Base-by-base conservation (phyloP, 2,797 vertebrate species). In the Enteromius fasciolatus region DNA sequence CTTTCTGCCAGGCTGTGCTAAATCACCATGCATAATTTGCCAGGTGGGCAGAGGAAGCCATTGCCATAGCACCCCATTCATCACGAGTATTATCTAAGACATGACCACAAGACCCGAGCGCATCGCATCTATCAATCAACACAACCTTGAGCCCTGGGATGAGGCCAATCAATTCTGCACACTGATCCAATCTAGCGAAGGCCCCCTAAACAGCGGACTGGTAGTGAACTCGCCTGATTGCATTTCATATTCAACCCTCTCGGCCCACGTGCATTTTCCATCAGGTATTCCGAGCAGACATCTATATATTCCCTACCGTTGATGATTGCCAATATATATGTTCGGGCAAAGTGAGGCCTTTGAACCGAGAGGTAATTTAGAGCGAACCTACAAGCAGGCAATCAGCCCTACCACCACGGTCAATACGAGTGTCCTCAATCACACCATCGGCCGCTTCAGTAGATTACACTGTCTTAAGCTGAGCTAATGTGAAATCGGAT, bases 201-300 rank as follows among this genome's bases (percentile, higher is more conserved):
- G 82, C 85, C 80, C 59, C 83, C 83, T 81, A 85, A 89, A 83
- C 81, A 83, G 83, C 73, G 68, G 79, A 84, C 79, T 36, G 50
- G 52, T 69, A 80, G 66, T 63, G 87, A 88, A 83, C 28, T n/a
- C 69, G 64, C 76, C 85, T 90, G 92, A 91, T 91, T 90, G 89
- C 87, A 92, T 91, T 90, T 88, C 84, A 82, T 89, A 90, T 90
- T 89, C 86, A 87, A 33, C 50, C 31, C 79, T 68, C 48, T 78
- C 74, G 2, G 74, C 70, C 84, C 83, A 82, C 44, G 50, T 61
- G 72, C 66, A 15, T 79, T 84, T 84, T 39, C 81, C 67, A 85
- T 83, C 81, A 82, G 83, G 83, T 67, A 84, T 66, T 82, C 73
- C 5, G 15, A 20, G 72, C 76, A 79, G 75, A 82, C 46, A 77